These are phyloP conservation scores for Caenorhabditis japonica DNA, from an alignment of 2,888 invertebrate genomes.

Conservation along the genomic window DNA sequence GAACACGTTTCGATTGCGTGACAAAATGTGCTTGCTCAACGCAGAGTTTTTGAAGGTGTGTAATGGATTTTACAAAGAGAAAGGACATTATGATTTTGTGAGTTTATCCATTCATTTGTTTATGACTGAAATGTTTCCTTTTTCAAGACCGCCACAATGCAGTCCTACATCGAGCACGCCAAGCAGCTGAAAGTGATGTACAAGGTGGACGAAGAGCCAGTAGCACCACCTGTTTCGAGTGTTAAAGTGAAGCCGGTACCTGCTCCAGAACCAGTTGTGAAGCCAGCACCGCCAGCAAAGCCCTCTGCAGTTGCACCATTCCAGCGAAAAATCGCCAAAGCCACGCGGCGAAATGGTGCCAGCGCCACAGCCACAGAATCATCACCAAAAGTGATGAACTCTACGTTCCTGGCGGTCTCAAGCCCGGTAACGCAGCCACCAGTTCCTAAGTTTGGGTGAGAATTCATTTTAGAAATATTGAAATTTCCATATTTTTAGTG, in stretches of 20 bases:
- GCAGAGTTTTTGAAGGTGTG: constrained; percentile 42
- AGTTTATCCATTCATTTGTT: constrained; percentile 1
- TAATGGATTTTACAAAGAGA: constrained; percentile 35
- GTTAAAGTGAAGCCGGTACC: neutral
- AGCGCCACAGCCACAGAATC: neutral
- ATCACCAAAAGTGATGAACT: constrained; percentile 10
- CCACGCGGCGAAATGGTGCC: constrained; percentile 24
- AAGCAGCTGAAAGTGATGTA: constrained; percentile 47
- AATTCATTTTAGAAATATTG: neutral
- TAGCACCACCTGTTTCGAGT: neutral
- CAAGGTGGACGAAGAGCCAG: constrained; percentile 17
- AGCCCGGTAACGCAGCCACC: constrained; percentile 22
- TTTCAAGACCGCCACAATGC: constrained; percentile 54
- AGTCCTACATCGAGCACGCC: constrained; percentile 57
- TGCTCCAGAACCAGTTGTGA: neutral
- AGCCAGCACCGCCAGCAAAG: neutral
- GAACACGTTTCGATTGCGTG: constrained; percentile 47
- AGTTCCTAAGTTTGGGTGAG: constrained; percentile 38
- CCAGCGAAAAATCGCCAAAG: constrained; percentile 37
- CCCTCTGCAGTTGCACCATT: neutral
- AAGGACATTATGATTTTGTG: constrained; percentile 49
- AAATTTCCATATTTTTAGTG: constrained; percentile 3
- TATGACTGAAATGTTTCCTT: neutral
- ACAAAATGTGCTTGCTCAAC: constrained; percentile 49
- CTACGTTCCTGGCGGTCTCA: constrained; percentile 30